phyloP scores from a whole-genome alignment of 2,797 vertebrate species.

The Zenarchopterus dispar region DNA sequence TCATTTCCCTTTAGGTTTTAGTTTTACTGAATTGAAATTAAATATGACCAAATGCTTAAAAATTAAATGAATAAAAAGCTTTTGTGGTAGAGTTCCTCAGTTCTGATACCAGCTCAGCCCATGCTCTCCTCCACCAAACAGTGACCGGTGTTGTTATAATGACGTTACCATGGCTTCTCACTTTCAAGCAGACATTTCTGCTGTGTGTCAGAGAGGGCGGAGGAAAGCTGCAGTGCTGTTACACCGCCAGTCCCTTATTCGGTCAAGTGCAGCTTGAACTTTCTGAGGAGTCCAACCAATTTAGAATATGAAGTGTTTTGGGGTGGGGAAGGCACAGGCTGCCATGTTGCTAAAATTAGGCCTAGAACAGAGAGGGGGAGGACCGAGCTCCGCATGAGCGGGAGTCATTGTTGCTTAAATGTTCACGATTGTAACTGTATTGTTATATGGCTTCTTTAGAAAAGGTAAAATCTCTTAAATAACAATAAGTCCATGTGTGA shows the following conservation, averaged over 20 bases:
- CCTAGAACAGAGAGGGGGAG: conserved; percentile 54
- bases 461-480: not conserved
- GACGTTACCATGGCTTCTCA: conserved; percentile 55
- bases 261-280: conserved; percentile 78
- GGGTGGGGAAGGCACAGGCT: conserved; percentile 49
- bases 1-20: too few relatives aligned
- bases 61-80: not conserved
- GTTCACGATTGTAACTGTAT: conserved; percentile 16
- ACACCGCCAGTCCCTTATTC: conserved; percentile 78
- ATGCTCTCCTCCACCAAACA: conserved; percentile 39
- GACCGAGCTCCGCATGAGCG: conserved; percentile 45
- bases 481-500: not conserved
- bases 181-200: conserved; percentile 70
- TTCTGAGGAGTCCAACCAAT: conserved; percentile 70
- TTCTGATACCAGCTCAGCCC: conserved; percentile 10
- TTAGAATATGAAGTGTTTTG: conserved; percentile 70
- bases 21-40: too few relatives aligned
- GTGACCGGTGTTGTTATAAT: conserved; percentile 45
- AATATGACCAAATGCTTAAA: not conserved
- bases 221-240: conserved; percentile 46
- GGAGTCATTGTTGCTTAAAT: conserved; percentile 44
- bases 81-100: not conserved
- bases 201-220: conserved; percentile 53
- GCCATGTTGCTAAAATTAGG: conserved; percentile 78
- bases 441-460: conserved; percentile 9